Evolutionary conservation across 2,888 invertebrate species (phyloP), one percentile per base, ranked within the genome.

Genomic region (Microctonus hyperodae): DNA sequence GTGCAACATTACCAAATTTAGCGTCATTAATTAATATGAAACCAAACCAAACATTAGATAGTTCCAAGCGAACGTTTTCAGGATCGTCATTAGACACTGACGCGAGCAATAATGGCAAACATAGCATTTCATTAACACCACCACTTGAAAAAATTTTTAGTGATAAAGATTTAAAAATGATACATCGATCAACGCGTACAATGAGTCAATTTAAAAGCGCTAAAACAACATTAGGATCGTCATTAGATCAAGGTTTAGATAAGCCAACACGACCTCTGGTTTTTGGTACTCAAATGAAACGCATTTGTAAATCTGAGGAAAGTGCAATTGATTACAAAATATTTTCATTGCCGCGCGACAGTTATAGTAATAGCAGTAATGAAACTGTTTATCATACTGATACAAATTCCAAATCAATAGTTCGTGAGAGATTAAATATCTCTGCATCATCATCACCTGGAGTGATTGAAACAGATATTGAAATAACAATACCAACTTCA

Each of bases 1-100:
- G 93, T 68, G 89, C 91, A 3, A 95, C 94, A 0, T 85, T 96
- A 65, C 88, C 90, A 25, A 95, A 95, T 81, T 85, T 95, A 9
- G 87, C 88, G 72, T 86, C 87, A 28, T 81, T 93, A 59, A 84
- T 89, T 51, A 86, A 86, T 70, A 77, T 85, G 55, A 83, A 81
- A 69, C 80, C 82, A 48, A 81, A 76, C 75, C 78, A 81, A 65
- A 74, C 78, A 78, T 81, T 84, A 60, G 85, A 84, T 55, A 78
- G 76, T 69, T 81, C 82, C 1, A 82, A 83, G 65, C 76, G 84
- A 68, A 84, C 83, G n/a, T 83, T 84, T 62, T 84, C 85, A 1
- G 81, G 80, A 9, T 83, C 83, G 13, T 85, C 85, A 4, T 70
- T 85, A 66, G 84, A 85, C 68, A 81, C 78, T 0, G 81, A 83